These are phyloP conservation scores for Nasonia oneida DNA, from an alignment of 2,888 invertebrate genomes.

Conservation along the genomic window DNA sequence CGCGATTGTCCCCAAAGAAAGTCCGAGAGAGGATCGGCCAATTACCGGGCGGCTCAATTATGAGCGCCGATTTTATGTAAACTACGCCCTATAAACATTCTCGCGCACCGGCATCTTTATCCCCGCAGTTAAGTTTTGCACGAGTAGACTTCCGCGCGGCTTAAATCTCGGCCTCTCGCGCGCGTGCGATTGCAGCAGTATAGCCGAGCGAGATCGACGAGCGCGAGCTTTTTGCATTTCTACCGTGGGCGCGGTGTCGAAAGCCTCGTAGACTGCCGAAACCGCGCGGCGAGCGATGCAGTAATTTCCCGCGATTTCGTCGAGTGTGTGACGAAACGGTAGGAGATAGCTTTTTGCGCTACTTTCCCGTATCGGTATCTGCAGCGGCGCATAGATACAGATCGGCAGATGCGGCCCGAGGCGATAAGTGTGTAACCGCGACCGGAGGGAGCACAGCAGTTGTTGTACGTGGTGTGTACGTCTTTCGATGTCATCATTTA, in stretches of 20 bases:
- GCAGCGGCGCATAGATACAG: not conserved
- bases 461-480: not conserved
- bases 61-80: slow-evolving; percentile 56
- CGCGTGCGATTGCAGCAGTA: slow-evolving; percentile 9
- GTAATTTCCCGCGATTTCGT: slow-evolving; percentile 49
- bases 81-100: slow-evolving; percentile 56
- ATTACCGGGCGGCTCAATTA: slow-evolving; percentile 49
- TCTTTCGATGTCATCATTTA: slow-evolving; percentile 52
- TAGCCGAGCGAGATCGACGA: not conserved
- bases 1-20: slow-evolving; percentile 59
- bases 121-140: slow-evolving; percentile 55
- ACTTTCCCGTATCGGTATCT: not conserved
- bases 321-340: not conserved
- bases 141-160: slow-evolving; percentile 6
- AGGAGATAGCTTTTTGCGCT: not conserved
- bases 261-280: slow-evolving; percentile 23
- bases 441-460: not conserved
- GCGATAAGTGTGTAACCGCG: not conserved
- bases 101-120: slow-evolving; percentile 49
- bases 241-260: not conserved
- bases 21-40: slow-evolving; percentile 46
- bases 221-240: slow-evolving; percentile 35
- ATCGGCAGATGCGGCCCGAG: slow-evolving; percentile 19
- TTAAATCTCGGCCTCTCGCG: not conserved
- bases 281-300: slow-evolving; percentile 8